Conservation (phyloP, 2,888 invertebrate genomes). For the Omphaloscelis lunosa region DNA sequence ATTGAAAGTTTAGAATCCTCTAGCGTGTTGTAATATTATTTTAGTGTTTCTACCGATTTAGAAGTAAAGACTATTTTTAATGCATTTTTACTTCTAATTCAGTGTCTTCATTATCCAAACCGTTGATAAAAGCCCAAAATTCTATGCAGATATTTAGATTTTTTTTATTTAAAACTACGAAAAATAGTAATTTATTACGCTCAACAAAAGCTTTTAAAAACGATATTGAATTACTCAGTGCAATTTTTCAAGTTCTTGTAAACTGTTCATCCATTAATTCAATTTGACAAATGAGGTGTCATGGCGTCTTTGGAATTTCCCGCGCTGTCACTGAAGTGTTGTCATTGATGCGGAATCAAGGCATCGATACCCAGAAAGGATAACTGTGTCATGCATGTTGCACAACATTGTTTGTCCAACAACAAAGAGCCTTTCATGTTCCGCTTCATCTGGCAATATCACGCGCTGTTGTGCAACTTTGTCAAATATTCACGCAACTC, state of each 20-base stretch:
- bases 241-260: slow-evolving; percentile 22
- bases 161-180: not conserved
- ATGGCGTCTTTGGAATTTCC: slow-evolving; percentile 41
- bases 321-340: slow-evolving; percentile 26
- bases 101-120: not conserved
- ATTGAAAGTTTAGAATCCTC: slow-evolving; percentile 37
- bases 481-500: not conserved
- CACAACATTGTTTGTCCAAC: not conserved
- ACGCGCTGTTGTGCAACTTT: slow-evolving; percentile 19
- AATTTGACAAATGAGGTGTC: slow-evolving; percentile 50
- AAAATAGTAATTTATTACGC: not conserved
- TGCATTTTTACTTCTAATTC: too few species aligned
- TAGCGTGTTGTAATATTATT: slow-evolving; percentile 14
- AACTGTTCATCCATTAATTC: slow-evolving; percentile 7
- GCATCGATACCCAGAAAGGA: not conserved
- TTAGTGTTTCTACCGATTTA: not conserved
- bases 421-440: slow-evolving; percentile 13
- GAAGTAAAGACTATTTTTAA: too few species aligned
- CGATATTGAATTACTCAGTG: not conserved
- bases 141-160: not conserved
- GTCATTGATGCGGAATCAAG: not conserved
- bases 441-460: slow-evolving; percentile 20
- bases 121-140: not conserved
- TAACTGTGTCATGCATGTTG: slow-evolving; percentile 1
- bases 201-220: not conserved